These are phyloP conservation scores for Mesorhabditis sp. DNA, from an alignment of 2,888 invertebrate genomes.

Conservation along the genomic window DNA sequence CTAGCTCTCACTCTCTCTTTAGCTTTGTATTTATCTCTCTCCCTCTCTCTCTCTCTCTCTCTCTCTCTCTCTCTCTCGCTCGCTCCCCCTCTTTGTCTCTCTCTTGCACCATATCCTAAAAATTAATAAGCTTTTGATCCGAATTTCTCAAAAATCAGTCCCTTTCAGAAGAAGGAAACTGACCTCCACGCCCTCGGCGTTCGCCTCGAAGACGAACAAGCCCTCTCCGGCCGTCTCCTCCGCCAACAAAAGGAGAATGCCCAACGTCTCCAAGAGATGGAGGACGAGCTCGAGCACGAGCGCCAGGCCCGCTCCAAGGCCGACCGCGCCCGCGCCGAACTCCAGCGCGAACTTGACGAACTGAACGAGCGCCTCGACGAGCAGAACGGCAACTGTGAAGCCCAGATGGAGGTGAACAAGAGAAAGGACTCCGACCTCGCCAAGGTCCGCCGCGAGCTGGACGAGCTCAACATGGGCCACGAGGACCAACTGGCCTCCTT, in stretches of 20 bases:
- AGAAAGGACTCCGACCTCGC: constrained; percentile 98
- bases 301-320: constrained; percentile 63
- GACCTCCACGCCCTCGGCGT: constrained; percentile 92
- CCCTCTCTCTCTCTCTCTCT: too few relatives aligned
- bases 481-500: constrained; percentile 90
- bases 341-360: constrained; percentile 95
- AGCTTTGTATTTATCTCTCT: too few relatives aligned
- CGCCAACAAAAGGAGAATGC: constrained; percentile 99
- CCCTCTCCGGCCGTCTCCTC: constrained; percentile 87
- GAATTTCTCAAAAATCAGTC: neutral
- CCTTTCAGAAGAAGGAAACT: constrained; percentile 70
- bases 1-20: too few relatives aligned
- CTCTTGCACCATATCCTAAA: too few relatives aligned
- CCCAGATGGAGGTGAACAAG: constrained; percentile 87
- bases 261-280: constrained; percentile 89
- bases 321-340: constrained; percentile 94
- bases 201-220: constrained; percentile 96
- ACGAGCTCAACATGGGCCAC: constrained; percentile 91
- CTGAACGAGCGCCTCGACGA: constrained; percentile 87
- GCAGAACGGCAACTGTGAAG: constrained; percentile 61
- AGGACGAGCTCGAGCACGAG: constrained; percentile 98
- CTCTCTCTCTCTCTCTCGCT: too few relatives aligned
- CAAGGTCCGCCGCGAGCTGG: constrained; percentile 94
- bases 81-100: too few relatives aligned
- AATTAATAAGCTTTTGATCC: too few relatives aligned